These are phyloP conservation scores for Graptemys geographica DNA, from an alignment of 2,797 vertebrate genomes.

Conservation along the genomic window DNA sequence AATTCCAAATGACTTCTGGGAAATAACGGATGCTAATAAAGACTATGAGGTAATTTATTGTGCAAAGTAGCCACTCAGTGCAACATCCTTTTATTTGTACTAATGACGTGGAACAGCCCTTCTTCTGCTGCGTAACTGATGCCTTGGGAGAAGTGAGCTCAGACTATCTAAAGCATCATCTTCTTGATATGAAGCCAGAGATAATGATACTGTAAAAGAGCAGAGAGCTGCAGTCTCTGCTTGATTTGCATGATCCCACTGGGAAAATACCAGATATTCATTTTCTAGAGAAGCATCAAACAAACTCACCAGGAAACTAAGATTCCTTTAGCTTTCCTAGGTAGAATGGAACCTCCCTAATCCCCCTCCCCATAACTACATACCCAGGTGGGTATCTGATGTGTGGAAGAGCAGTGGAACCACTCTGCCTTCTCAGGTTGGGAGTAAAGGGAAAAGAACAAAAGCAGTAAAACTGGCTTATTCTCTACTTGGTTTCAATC, in stretches of 20 bases:
- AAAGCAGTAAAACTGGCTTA: background rate
- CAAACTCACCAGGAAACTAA: background rate
- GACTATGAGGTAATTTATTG: slow-evolving; percentile 83
- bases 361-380: background rate
- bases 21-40: slow-evolving; percentile 82
- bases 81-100: background rate
- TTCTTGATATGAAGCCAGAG: background rate
- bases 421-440: background rate
- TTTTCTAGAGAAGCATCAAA: slow-evolving; percentile 2
- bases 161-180: background rate
- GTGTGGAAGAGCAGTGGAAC: background rate
- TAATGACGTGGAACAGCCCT: background rate
- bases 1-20: slow-evolving; percentile 83
- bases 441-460: background rate
- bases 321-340: background rate
- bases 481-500: background rate
- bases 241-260: slow-evolving; percentile 41
- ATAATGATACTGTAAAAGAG: background rate
- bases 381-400: background rate
- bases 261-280: slow-evolving; percentile 15
- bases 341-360: background rate
- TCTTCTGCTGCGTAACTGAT: background rate
- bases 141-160: slow-evolving; percentile 9
- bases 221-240: slow-evolving; percentile 30
- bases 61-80: background rate